Evolutionary conservation across 2,888 invertebrate genomes (phyloP).

Genomic region (Drosophila anceps): DNA sequence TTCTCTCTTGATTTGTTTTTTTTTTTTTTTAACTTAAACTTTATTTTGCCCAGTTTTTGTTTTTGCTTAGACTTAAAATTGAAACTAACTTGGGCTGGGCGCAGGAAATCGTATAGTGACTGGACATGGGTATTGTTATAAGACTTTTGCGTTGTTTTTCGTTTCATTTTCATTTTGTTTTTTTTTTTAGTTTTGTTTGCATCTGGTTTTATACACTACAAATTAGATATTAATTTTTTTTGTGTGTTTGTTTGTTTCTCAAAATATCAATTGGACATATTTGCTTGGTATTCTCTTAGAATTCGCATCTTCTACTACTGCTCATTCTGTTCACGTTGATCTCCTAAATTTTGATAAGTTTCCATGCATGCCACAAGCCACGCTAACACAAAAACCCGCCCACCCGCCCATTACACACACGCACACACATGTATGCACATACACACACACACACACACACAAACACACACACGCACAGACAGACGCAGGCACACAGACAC

Average conservation of each 20-base stretch:
- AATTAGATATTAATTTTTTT: conserved; percentile 1
- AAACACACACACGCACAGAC: not conserved
- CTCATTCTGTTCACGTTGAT: conserved; percentile 3
- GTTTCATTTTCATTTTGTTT: not conserved
- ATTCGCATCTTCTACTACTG: conserved; percentile 1
- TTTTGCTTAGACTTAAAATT: conserved; percentile 6
- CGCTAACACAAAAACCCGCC: too few species aligned
- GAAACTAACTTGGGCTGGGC: conserved; percentile 1
- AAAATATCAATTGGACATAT: conserved; percentile 30
- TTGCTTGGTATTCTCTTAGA: conserved; percentile 18
- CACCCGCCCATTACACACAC: conserved; percentile 4
- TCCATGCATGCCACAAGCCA: conserved; percentile 1
- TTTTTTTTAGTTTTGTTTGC: not conserved
- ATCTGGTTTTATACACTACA: not conserved
- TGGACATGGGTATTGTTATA: conserved; percentile 8
- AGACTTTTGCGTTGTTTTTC: conserved; percentile 1
- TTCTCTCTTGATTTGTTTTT: too few species aligned
- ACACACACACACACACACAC: not conserved
- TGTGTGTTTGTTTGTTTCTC: too few species aligned
- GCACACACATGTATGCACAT: not conserved
- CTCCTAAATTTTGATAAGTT: conserved; percentile 25
- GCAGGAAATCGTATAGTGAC: not conserved
- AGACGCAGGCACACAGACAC: not conserved
- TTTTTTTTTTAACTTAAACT: not conserved
- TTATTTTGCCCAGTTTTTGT: not conserved